These are phyloP conservation scores for Sesia apiformis DNA, from an alignment of 2,888 invertebrate genomes.

Conservation along the genomic window DNA sequence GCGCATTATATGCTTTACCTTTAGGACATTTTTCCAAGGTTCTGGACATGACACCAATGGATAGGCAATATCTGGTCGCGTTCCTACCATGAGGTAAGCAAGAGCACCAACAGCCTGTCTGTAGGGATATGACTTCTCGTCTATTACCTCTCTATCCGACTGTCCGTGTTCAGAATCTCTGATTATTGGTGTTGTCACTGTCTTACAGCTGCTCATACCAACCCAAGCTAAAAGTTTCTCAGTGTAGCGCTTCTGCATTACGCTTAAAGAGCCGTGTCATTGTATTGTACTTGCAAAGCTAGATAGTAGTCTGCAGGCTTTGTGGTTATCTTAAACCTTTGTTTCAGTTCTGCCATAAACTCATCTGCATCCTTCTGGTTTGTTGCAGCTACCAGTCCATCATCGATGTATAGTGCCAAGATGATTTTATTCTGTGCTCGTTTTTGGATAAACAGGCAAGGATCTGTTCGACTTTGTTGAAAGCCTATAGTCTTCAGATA, in stretches of 20 bases:
- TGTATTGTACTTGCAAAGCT: background rate
- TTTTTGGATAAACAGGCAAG: slow-evolving; percentile 6
- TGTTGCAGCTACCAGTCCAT: slow-evolving; percentile 4
- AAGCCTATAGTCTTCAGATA: slow-evolving; percentile 3
- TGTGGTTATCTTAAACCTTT: background rate
- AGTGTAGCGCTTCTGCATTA: background rate
- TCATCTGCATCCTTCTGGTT: too few relatives aligned
- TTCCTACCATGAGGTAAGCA: slow-evolving; percentile 4
- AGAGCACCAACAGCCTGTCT: slow-evolving; percentile 8
- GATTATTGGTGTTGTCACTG: slow-evolving; percentile 1
- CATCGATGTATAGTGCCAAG: slow-evolving; percentile 8
- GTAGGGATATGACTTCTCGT: slow-evolving; percentile 5
- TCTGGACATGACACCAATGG: too few relatives aligned
- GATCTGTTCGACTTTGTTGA: slow-evolving; percentile 4
- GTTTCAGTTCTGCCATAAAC: too few relatives aligned
- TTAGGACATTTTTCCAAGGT: slow-evolving; percentile 2
- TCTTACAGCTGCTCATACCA: slow-evolving; percentile 2
- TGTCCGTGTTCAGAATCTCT: slow-evolving; percentile 1
- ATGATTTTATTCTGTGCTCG: slow-evolving; percentile 1
- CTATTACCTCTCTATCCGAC: background rate
- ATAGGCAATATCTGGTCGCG: slow-evolving; percentile 6
- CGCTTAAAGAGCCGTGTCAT: background rate
- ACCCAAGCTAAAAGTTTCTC: slow-evolving; percentile 1
- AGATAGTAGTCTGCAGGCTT: slow-evolving; percentile 1
- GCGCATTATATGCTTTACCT: background rate